A percentile compares a stretch with the other conserved stretches of the same genome.
Conservation (phyloP, 2,113 vertebrate genomes). For the Toxotes jaculatrix region DNA sequence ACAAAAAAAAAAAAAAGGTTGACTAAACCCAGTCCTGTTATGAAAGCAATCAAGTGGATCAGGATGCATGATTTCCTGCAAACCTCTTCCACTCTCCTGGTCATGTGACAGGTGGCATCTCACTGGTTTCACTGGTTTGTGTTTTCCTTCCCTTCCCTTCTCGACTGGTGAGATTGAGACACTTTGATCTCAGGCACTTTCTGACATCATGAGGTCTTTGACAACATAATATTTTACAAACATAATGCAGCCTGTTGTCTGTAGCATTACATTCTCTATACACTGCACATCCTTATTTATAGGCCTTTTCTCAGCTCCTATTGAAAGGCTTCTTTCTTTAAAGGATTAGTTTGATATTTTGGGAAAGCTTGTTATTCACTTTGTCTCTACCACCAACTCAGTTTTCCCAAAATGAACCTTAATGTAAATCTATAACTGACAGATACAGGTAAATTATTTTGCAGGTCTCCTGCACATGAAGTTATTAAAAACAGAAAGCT, state of each 20-base stretch:
- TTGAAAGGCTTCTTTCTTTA: background rate
- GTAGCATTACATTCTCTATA: slow-evolving; percentile 53
- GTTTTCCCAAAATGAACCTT: slow-evolving; percentile 20
- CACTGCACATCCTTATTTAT: slow-evolving; percentile 27
- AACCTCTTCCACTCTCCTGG: background rate
- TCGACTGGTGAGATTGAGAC: slow-evolving; percentile 56
- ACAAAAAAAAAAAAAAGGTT: background rate
- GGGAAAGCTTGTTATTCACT: background rate
- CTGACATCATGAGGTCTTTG: slow-evolving; percentile 69
- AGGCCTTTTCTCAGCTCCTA: slow-evolving; percentile 1
- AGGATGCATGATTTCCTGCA: slow-evolving; percentile 15
- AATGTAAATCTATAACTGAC: background rate
- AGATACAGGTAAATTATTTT: background rate
- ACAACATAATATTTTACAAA: slow-evolving; percentile 26
- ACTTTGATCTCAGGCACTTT: slow-evolving; percentile 81
- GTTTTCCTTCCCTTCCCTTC: slow-evolving; percentile 30
- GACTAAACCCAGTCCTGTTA: slow-evolving; percentile 32
- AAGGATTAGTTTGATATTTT: slow-evolving; percentile 27
- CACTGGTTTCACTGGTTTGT: background rate
- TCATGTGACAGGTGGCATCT: slow-evolving; percentile 6
- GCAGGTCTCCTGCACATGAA: background rate
- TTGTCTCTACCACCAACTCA: background rate
- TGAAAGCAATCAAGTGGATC: slow-evolving; percentile 20
- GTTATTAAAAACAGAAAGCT: background rate
- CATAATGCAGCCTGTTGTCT: slow-evolving; percentile 21